phyloP scores from a whole-genome alignment of 1,140 invertebrate species.

The Rhysida immarginata region DNA sequence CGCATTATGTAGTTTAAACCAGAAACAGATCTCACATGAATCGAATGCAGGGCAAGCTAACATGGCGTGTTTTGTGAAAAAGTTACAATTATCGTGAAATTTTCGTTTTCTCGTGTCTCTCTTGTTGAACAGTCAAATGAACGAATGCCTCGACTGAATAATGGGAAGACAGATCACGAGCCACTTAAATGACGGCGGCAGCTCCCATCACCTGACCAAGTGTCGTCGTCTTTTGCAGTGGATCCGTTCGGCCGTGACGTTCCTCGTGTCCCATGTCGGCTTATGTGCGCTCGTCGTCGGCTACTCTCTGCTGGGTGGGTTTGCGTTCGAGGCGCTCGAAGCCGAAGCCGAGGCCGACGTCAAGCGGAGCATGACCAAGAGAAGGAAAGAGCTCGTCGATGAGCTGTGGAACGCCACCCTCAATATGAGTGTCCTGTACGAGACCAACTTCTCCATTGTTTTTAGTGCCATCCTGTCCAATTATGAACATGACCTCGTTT shows the following conservation, averaged over 20 bases:
- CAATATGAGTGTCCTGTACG: slow-evolving; percentile 42
- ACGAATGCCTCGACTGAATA: no score
- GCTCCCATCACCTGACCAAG: not conserved
- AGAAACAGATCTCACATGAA: no score
- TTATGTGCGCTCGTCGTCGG: slow-evolving; percentile 69
- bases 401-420: slow-evolving; percentile 62
- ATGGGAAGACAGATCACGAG: no score
- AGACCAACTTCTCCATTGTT: slow-evolving; percentile 52
- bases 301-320: slow-evolving; percentile 74
- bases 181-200: no score
- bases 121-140: no score
- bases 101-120: no score
- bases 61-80: no score
- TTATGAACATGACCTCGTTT: slow-evolving; percentile 66
- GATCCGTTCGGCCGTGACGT: slow-evolving; percentile 33
- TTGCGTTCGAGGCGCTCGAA: slow-evolving; percentile 64
- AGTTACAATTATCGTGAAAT: no score
- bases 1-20: no score
- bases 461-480: slow-evolving; percentile 28
- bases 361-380: slow-evolving; percentile 54
- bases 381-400: slow-evolving; percentile 55
- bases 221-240: not conserved
- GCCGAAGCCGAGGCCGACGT: slow-evolving; percentile 55
- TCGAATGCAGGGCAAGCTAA: no score
- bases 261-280: slow-evolving; percentile 73